Base-by-base conservation (phyloP, 2,888 invertebrate species). In the Plagodis dolabraria region DNA sequence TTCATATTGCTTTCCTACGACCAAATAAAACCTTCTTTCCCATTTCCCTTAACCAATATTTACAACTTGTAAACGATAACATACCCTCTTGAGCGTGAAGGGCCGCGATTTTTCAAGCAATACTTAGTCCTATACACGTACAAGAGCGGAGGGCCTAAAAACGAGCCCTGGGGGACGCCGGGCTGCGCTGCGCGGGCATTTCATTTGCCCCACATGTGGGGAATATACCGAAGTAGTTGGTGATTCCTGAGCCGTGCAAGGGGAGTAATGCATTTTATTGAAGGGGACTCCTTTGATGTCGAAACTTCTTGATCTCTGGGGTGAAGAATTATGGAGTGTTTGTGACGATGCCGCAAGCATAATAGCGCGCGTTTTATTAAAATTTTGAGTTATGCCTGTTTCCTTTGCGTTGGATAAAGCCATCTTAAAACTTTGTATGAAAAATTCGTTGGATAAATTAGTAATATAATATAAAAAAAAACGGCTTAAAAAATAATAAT, bases 11-110 rank as follows among this genome's bases (percentile, higher is more conserved):
- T 33, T 51, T 52, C 44, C 36, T 53, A 51, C 53, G 61, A 54
- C 57, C 64, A 69, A 71, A 74, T 65, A 72, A 70, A 70, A 66
- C 63, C 60, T 63, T 63, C 64, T 63, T 70, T 69, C 72, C 65
- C 70, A 57, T 70, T 64, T 62, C 54, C 51, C 47, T 71, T 70
- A 73, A 77, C 74, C 78, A 84, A 85, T 86, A 86, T 86, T 88
- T 87, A 87, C 87, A 86, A 75, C 79, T 81, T 82, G 84, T 86
- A 81, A 83, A 76, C 82, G 82, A 80, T 83, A 82, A 82, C 72
- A 78, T 72, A 71, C 76, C 76, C 67, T 64, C 64, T 63, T 57
- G 60, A 67, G 72, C 65, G 72, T 68, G 73, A 72, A 46, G 56
- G 60, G 60, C 46, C 53, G 76, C 81, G 74, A 82, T 61, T 56